These are phyloP conservation scores for Aleiodes sp. DNA, from an alignment of 1,140 invertebrate species.

Conservation along the genomic window DNA sequence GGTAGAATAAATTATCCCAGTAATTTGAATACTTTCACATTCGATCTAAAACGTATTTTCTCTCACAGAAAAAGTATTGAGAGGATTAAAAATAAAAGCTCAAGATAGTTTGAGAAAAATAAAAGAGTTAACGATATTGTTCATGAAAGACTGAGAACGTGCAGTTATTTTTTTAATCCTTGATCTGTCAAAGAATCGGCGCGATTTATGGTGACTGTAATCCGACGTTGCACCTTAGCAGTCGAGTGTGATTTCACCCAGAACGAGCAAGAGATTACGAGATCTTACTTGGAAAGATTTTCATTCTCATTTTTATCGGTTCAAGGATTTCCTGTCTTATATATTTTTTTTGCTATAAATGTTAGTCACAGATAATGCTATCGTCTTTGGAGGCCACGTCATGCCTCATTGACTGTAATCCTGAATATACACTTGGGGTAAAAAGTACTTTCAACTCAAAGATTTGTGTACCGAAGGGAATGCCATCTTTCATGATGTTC, in stretches of 20 bases:
- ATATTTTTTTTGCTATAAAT: neutral
- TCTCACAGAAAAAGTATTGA: neutral
- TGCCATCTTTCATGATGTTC: no score
- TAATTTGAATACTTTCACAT: neutral
- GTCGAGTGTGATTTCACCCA: neutral
- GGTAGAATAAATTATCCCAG: neutral
- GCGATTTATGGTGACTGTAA: neutral
- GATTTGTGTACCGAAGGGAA: no score
- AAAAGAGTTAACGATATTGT: neutral
- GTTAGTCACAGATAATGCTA: no score
- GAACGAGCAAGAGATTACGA: neutral
- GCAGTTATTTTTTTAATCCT: neutral
- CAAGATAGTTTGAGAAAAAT: neutral
- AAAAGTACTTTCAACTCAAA: no score
- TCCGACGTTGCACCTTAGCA: neutral
- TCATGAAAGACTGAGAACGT: neutral
- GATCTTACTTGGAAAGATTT: neutral
- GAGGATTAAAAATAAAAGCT: no score
- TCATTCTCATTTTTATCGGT: neutral
- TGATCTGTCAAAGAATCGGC: neutral
- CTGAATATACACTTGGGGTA: no score
- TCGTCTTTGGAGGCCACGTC: no score
- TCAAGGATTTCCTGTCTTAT: no score
- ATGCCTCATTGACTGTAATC: no score
- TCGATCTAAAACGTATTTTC: neutral